Percentiles rank a stretch among this genome's conserved stretches.
These are phyloP conservation scores for Archivesica marissinica DNA, from an alignment of 1,140 invertebrate species.

Conservation along the genomic window DNA sequence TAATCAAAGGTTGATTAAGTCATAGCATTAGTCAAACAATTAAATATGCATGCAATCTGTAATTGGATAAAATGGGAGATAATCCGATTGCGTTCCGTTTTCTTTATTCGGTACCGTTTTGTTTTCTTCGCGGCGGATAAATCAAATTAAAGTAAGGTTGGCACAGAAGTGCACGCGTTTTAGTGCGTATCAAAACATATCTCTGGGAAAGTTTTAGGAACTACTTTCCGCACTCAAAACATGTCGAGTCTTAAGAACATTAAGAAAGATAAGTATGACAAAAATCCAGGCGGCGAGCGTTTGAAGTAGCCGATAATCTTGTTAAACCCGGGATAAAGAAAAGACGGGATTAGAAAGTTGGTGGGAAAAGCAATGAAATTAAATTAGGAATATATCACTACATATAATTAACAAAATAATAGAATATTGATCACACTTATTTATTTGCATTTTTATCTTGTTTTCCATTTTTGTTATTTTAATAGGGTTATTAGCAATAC, in stretches of 20 bases:
- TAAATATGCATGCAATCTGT: background rate
- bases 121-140: background rate
- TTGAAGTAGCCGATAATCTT: slow-evolving; percentile 30
- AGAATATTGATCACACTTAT: slow-evolving; percentile 13
- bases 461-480: too few relatives aligned
- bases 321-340: background rate
- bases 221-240: slow-evolving; percentile 22
- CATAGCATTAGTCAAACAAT: background rate
- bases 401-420: slow-evolving; percentile 19
- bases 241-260: background rate
- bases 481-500: too few relatives aligned
- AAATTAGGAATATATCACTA: background rate
- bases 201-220: slow-evolving; percentile 34
- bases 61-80: slow-evolving; percentile 34
- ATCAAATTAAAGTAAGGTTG: background rate
- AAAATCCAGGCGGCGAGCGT: background rate
- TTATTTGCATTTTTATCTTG: too few relatives aligned
- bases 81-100: background rate
- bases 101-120: background rate
- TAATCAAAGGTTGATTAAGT: background rate
- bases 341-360: slow-evolving; percentile 17
- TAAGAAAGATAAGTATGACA: slow-evolving; percentile 31
- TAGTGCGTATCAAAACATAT: slow-evolving; percentile 24
- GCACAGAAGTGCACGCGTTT: background rate
- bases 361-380: slow-evolving; percentile 18